Evolutionary conservation across 2,113 vertebrate species (phyloP).

Genomic region (Nothoprocta pentlandii): DNA sequence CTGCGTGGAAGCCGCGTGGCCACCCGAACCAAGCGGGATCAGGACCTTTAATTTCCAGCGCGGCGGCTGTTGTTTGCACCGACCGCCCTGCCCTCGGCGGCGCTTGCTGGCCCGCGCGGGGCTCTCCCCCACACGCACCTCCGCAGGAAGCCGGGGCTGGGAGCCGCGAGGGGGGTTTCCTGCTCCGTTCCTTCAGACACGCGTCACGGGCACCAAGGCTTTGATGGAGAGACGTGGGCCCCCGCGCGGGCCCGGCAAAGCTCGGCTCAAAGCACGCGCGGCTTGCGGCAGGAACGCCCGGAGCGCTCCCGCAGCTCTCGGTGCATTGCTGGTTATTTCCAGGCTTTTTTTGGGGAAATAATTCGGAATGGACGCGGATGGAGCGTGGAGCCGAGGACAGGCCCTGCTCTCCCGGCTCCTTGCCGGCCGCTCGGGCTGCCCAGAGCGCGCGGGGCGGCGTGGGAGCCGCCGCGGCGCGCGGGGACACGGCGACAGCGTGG

Average conservation of each 20-base stretch:
- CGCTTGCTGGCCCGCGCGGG: not conserved
- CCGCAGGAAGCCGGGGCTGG: constrained; percentile 45
- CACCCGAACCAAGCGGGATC: not conserved
- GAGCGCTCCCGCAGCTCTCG: not conserved
- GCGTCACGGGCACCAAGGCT: not conserved
- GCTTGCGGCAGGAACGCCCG: not conserved
- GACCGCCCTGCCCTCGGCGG: not conserved
- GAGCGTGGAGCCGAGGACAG: too few species aligned
- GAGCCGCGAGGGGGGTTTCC: constrained; percentile 48
- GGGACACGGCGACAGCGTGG: too few species aligned
- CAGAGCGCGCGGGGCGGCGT: too few species aligned
- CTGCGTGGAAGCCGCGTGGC: not conserved
- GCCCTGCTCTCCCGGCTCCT: not conserved
- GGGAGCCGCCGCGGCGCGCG: too few species aligned
- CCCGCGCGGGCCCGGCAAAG: not conserved
- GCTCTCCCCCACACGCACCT: not conserved
- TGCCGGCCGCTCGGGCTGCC: too few species aligned
- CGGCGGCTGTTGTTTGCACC: constrained; percentile 66
- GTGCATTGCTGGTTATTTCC: not conserved
- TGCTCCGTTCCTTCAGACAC: not conserved
- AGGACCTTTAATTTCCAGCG: not conserved
- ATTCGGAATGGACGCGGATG: accelerated
- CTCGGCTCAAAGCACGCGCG: not conserved
- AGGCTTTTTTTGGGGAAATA: not conserved
- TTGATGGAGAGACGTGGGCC: not conserved